Evolutionary conservation across 2,888 invertebrate species (phyloP).

Genomic region (Scelioninae gen. 2): DNA sequence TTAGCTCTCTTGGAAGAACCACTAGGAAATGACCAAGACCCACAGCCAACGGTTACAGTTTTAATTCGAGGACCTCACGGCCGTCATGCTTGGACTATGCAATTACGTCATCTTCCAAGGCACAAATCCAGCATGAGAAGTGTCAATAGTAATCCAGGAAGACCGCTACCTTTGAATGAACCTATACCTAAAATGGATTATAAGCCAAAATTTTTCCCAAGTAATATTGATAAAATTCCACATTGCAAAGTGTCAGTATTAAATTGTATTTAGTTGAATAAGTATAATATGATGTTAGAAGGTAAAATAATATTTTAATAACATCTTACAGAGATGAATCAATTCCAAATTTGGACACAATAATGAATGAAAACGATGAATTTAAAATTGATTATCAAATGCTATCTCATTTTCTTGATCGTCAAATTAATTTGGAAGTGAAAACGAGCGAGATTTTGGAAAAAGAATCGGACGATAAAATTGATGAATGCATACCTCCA

Average conservation of each 20-base stretch:
- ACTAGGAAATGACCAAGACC: conserved; percentile 93
- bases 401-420: conserved; percentile 83
- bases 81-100: conserved; percentile 95
- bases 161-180: conserved; percentile 87
- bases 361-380: conserved; percentile 78
- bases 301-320: not conserved
- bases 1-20: conserved; percentile 94
- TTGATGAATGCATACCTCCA: conserved; percentile 87
- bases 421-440: conserved; percentile 79
- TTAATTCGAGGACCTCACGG: conserved; percentile 95
- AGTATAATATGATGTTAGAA: no score
- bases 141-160: conserved; percentile 80
- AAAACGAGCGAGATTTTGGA: conserved; percentile 74
- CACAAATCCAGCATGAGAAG: conserved; percentile 84
- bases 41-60: conserved; percentile 93
- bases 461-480: conserved; percentile 74
- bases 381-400: conserved; percentile 79
- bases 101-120: conserved; percentile 90
- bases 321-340: conserved; percentile 84
- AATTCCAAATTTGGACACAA: conserved; percentile 90
- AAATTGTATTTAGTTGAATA: no score
- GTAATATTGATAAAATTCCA: conserved; percentile 86
- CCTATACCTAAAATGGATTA: conserved; percentile 81
- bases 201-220: conserved; percentile 86
- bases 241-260: conserved; percentile 86